These are phyloP conservation scores for Paedocypris micromegethes DNA, from an alignment of 2,797 vertebrate genomes.

Conservation along the genomic window DNA sequence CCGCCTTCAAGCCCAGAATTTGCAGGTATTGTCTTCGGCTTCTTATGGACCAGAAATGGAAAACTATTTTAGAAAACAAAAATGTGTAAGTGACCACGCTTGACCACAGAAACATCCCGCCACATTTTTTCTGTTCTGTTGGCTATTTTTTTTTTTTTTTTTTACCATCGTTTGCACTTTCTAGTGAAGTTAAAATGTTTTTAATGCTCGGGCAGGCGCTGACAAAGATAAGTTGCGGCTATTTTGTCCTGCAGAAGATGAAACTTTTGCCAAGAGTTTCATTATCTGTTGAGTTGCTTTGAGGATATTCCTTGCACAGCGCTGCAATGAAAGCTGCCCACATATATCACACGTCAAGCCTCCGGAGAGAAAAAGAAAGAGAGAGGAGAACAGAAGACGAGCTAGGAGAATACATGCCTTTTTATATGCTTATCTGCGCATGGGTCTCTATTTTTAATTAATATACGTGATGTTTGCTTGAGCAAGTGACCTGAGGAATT, in stretches of 20 bases:
- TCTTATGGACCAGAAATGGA: too few species aligned
- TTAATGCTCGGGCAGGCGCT: neutral
- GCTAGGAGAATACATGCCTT: neutral
- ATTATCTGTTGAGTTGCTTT: slow-evolving; percentile 19
- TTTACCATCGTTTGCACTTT: neutral
- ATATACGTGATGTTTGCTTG: too few species aligned
- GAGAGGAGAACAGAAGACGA: neutral
- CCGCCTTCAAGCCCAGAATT: too few species aligned
- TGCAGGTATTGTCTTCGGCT: too few species aligned
- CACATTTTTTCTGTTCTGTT: too few species aligned
- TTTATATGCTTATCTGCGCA: neutral
- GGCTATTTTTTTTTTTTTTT: neutral
- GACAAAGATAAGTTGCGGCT: slow-evolving; percentile 8
- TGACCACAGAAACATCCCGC: too few species aligned
- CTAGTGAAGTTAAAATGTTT: slow-evolving; percentile 7
- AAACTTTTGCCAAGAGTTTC: neutral
- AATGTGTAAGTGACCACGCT: too few species aligned
- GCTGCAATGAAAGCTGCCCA: neutral
- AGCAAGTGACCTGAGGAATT: slow-evolving; percentile 11
- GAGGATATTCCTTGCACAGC: neutral
- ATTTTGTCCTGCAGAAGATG: neutral
- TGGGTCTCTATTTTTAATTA: too few species aligned
- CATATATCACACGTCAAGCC: slow-evolving; percentile 2
- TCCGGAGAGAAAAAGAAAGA: slow-evolving; percentile 19
- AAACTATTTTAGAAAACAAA: too few species aligned